Base-by-base conservation (phyloP, 53 echinoderm and acorn worm genomes). In the Paelopatides confundens region DNA sequence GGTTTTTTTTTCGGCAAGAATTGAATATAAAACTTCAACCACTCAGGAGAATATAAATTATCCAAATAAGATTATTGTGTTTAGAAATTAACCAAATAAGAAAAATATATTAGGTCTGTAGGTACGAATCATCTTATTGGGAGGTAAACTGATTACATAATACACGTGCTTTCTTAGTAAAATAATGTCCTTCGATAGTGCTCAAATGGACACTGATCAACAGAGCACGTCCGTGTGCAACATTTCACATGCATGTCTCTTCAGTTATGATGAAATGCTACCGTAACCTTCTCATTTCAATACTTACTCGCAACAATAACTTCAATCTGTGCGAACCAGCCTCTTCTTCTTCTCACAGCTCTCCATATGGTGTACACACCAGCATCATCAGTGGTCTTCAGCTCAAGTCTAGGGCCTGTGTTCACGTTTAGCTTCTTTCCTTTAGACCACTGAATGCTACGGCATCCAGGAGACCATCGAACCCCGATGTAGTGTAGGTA, bases 381-480 rank as follows among this genome's bases (percentile, higher is more conserved):
- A 70, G 70, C 70, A 70, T 70, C 70, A 35, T 70, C 38, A 3
- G 70, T 70, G 35, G 36, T 35, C 6, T 17, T 70, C 36, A 70
- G 38, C n/a, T 35, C n/a, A 11, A 70, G 15, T 70, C 70, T 35
- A 3, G 70, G 70, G 15, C 70, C 70, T 29, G 70, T 70, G 70
- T 70, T 70, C n/a, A 70, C 38, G 26, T 70, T 70, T 30, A 35
- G 36, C 11, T 39, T 70, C 38, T 37, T 70, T 5, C 38, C 70
- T 70, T 70, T 70, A 70, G 21, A 70, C 70, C 70, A 70, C 36
- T 24, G 70, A 70, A 70, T 70, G 21, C 39, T 33, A n/a, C n/a
- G 38, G 24, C 70, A 70, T 29, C 70, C 70, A 37, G 70, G 70
- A 70, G 70, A 37, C 70, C 70, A 70, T 29, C 36, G 39, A 70